Conservation (phyloP, 2,113 vertebrate genomes). For the Lathamus discolor region DNA sequence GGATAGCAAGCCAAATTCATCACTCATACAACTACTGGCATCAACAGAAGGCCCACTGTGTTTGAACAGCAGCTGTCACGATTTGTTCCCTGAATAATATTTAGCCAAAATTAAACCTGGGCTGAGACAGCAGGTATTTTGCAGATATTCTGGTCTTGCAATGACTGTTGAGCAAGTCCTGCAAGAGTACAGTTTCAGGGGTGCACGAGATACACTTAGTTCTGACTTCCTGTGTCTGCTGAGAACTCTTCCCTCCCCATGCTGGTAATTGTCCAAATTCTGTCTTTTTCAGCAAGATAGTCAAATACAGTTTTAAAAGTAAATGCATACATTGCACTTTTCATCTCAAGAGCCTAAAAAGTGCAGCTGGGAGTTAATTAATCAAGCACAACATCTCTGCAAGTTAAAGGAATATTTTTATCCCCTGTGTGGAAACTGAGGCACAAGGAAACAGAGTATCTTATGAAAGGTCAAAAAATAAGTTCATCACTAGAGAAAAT, state of each 20-base stretch:
- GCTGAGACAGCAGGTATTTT: neutral
- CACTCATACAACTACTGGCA: neutral
- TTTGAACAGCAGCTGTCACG: conserved; percentile 45
- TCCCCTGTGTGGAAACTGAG: neutral
- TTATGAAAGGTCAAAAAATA: neutral
- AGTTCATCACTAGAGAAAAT: neutral
- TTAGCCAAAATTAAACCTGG: conserved; percentile 19
- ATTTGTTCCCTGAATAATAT: conserved; percentile 31
- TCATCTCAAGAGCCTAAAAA: neutral
- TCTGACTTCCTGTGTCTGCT: neutral
- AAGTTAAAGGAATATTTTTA: neutral
- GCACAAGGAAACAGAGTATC: neutral
- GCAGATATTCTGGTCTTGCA: neutral
- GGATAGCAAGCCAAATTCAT: neutral
- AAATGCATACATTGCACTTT: conserved; percentile 11
- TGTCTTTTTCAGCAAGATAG: conserved; percentile 12
- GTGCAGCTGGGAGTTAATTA: neutral
- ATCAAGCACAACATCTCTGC: neutral
- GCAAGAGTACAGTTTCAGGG: neutral
- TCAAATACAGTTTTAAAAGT: neutral
- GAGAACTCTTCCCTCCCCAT: neutral
- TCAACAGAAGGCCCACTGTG: conserved; percentile 22
- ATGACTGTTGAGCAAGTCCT: neutral
- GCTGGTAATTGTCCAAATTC: neutral
- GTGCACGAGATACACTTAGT: neutral